Percentiles rank a stretch among this genome's conserved stretches.
phyloP scores from a whole-genome alignment of 2,797 vertebrate species.

The Danionella dracula region DNA sequence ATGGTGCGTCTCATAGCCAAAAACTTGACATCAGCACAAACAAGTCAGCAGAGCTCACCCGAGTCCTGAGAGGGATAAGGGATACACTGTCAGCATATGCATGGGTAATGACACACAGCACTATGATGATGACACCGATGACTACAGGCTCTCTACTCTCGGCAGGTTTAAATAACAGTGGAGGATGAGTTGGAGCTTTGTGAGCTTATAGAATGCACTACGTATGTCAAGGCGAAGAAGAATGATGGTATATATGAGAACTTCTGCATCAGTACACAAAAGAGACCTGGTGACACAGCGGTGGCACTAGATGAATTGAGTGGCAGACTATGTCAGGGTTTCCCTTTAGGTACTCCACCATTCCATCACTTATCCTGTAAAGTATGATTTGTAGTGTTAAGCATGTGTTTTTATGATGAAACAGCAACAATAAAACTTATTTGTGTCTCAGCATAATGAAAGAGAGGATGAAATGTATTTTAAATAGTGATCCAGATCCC shows the following conservation, averaged over 20 bases:
- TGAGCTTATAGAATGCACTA: background rate
- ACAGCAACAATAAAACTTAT: too few relatives aligned
- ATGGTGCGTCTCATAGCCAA: conserved; percentile 68
- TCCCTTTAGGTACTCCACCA: background rate
- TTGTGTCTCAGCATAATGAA: too few relatives aligned
- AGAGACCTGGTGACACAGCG: conserved; percentile 9
- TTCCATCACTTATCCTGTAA: too few relatives aligned
- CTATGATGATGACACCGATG: conserved; percentile 41
- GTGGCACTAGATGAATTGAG: background rate
- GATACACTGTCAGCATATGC: conserved; percentile 66
- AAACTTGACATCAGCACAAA: conserved; percentile 74
- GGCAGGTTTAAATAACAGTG: conserved; percentile 30
- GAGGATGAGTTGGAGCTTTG: conserved; percentile 5
- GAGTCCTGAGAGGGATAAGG: conserved; percentile 68
- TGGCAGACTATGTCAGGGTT: background rate
- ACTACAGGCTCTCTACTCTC: conserved; percentile 28
- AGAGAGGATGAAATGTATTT: too few relatives aligned
- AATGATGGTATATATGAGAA: background rate
- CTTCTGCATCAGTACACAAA: background rate
- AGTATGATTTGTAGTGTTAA: too few relatives aligned
- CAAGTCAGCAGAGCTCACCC: conserved; percentile 66
- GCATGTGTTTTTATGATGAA: too few relatives aligned
- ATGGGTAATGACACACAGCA: conserved; percentile 64
- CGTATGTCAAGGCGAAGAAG: background rate
- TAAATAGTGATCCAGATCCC: too few relatives aligned